A percentile compares a stretch with the other conserved stretches of the same genome.
These are phyloP conservation scores for Rhagonycha fulva DNA, from an alignment of 2,888 invertebrate genomes.

Conservation along the genomic window DNA sequence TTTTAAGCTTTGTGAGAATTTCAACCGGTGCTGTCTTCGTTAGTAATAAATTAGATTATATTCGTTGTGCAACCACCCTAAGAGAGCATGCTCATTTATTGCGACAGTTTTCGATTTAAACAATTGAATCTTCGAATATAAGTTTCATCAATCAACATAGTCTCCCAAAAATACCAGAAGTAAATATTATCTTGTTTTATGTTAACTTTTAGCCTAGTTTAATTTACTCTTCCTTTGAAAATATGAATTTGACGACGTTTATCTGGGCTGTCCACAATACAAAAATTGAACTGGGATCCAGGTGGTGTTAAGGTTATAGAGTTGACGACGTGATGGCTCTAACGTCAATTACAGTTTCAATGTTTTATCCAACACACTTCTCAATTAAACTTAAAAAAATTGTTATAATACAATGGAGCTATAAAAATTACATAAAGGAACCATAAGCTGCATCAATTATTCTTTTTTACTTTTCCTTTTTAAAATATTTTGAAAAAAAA, in stretches of 20 bases:
- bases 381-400: neutral
- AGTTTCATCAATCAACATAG: neutral
- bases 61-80: neutral
- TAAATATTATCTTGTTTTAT: neutral
- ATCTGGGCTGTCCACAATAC: neutral
- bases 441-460: too few species aligned
- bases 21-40: neutral
- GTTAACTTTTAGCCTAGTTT: neutral
- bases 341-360: neutral
- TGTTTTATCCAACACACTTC: neutral
- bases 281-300: neutral
- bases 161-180: neutral
- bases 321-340: neutral
- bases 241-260: neutral
- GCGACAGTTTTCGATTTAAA: neutral
- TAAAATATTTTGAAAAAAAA: too few species aligned
- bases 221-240: neutral
- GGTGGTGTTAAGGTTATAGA: neutral
- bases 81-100: neutral
- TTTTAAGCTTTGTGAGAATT: neutral
- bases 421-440: too few species aligned
- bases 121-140: neutral
- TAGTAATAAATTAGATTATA: neutral
- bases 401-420: neutral
- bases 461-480: too few species aligned